A percentile compares a stretch with the other conserved stretches of the same genome.
Conservation (phyloP, 1,140 invertebrate genomes). For the Solen grandis region DNA sequence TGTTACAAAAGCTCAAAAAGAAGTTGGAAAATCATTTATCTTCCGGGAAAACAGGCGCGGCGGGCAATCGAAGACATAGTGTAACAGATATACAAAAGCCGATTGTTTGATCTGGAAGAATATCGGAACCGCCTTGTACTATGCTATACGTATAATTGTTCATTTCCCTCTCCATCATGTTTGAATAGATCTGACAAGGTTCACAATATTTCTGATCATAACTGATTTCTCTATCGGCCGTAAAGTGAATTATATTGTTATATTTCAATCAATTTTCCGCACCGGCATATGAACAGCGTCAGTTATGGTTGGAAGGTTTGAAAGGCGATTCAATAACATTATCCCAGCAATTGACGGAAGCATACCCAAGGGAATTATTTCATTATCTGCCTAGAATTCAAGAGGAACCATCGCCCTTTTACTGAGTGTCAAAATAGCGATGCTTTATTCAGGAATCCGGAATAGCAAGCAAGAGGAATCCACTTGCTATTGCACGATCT, state of each 20-base stretch:
- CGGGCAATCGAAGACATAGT: no score
- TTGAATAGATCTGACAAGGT: conserved; percentile 25
- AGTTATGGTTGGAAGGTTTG: not conserved
- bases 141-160: conserved; percentile 20
- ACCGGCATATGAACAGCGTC: not conserved
- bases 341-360: not conserved
- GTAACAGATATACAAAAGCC: no score
- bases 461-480: not conserved
- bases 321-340: not conserved
- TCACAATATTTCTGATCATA: conserved; percentile 52
- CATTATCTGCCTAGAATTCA: not conserved
- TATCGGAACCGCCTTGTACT: not conserved
- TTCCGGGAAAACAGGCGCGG: no score
- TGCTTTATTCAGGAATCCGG: not conserved
- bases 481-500: not conserved
- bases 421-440: not conserved
- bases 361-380: not conserved
- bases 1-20: no score
- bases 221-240: conserved; percentile 35
- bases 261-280: conserved; percentile 53
- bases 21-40: no score
- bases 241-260: conserved; percentile 58
- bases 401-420: not conserved
- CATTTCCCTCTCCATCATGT: conserved; percentile 54
- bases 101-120: no score